These are phyloP conservation scores for Aldrovandia affinis DNA, from an alignment of 2,797 vertebrate genomes.

Conservation along the genomic window DNA sequence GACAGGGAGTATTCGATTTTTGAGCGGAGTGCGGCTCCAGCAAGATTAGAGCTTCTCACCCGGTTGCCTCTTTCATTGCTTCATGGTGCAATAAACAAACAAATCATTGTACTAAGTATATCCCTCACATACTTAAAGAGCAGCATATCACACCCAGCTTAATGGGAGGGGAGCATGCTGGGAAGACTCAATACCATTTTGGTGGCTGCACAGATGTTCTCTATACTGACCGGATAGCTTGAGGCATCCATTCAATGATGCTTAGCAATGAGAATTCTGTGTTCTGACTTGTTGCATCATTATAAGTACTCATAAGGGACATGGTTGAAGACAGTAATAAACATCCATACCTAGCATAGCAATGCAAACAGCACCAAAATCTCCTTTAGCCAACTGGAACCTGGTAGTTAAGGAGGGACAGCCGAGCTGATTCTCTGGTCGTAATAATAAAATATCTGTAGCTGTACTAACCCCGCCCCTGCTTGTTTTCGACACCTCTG, in stretches of 20 bases:
- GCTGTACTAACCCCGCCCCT: too few species aligned
- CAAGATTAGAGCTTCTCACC: not conserved
- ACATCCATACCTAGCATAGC: not conserved
- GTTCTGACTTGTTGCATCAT: not conserved
- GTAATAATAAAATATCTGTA: too few species aligned
- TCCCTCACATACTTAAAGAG: not conserved
- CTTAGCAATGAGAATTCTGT: not conserved
- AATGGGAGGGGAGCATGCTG: not conserved
- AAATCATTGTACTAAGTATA: constrained; percentile 1
- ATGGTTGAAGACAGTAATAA: not conserved
- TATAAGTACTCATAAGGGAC: not conserved
- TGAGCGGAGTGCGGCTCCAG: not conserved
- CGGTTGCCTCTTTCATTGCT: not conserved
- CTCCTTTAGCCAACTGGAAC: too few species aligned
- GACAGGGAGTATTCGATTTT: not conserved
- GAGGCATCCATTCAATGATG: not conserved
- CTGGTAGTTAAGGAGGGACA: too few species aligned
- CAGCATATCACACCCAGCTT: not conserved
- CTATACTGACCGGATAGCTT: not conserved
- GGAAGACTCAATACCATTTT: not conserved
- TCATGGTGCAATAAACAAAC: not conserved
- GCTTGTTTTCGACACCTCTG: too few species aligned
- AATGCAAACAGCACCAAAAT: not conserved
- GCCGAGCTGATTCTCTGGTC: too few species aligned
- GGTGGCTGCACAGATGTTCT: not conserved